Base-by-base conservation (phyloP, 2,113 vertebrate species). In the Festucalex cinctus region DNA sequence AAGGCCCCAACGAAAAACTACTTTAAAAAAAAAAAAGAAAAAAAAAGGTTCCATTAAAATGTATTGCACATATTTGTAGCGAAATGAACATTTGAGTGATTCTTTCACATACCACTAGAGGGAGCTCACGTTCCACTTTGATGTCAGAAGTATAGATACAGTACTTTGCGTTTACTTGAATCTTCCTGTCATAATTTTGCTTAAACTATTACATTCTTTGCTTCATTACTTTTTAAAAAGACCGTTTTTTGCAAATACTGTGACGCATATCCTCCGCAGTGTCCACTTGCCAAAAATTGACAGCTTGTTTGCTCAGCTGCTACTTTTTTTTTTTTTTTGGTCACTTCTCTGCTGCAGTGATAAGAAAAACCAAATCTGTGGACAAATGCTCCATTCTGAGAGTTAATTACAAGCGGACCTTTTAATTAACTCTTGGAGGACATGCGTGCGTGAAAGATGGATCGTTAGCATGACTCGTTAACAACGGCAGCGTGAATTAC, bases 291-390 rank as follows among this genome's bases (percentile, higher is more conserved):
- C 81, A 44, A 86, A 75, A 73, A 61, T 68, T 65, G 46, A 69
- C 49, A 59, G 65, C 46, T 46, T 85, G 79, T 88, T 82, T 85
- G 76, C 63, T 79, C 85, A 89, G 79, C 85, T 89, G 80, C 72
- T 77, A 65, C 59, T 63, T 41, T 41, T 14, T 59, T 59, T 37
- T 41, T 61, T 41, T 61, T 62, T 16, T 80, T 56, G 48, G 61
- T 71, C 48, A 58, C 63, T 65, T 69, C 74, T 68, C 28, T 66
- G 65, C 66, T 69, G 64, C 60, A 59, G 61, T 44, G 73, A 69
- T 67, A 57, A 54, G 65, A 70, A 74, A 81, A 57, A 6, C 54
- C 14, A 14, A 17, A 57, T 16, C 2, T 16, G 77, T 70, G 69
- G 63, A 62, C 66, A 60, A 63, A 70, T 2, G 1, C 37, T 68